Percentiles rank a stretch among this genome's conserved stretches.
Conservation (phyloP, 2,888 invertebrate genomes). For the Epirrhoe tristata region DNA sequence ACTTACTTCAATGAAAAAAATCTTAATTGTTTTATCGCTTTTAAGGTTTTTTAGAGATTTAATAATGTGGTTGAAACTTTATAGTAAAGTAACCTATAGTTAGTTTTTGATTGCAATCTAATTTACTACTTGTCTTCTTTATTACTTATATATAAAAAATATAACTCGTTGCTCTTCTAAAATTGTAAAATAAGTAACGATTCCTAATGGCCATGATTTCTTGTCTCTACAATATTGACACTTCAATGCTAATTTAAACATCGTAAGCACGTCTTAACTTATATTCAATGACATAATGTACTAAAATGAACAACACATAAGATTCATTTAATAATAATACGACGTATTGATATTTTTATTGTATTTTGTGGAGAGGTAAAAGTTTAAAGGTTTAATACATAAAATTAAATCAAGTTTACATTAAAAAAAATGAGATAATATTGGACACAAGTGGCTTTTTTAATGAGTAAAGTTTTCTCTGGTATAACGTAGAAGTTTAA, state of each 20-base stretch:
- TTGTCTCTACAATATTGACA: conserved; percentile 10
- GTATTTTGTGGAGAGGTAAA: background rate
- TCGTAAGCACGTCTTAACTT: conserved; percentile 19
- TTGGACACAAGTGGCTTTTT: background rate
- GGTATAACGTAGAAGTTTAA: too few species aligned
- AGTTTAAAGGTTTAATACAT: conserved; percentile 4
- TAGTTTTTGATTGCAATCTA: too few species aligned
- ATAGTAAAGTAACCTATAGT: too few species aligned
- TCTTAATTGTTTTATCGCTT: too few species aligned
- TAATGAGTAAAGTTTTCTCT: too few species aligned
- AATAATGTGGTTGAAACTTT: too few species aligned
- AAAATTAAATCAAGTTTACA: background rate
- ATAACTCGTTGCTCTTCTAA: too few species aligned
- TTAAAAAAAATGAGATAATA: background rate
- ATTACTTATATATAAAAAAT: too few species aligned
- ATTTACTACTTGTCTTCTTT: too few species aligned
- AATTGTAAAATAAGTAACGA: background rate
- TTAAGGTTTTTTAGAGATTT: too few species aligned
- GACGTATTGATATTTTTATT: background rate
- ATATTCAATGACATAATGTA: conserved; percentile 41
- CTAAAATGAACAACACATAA: conserved; percentile 35
- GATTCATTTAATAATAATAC: conserved; percentile 14
- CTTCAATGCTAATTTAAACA: conserved; percentile 26
- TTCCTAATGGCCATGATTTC: conserved; percentile 8
- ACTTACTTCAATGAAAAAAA: too few species aligned